Conservation (phyloP, 2,888 invertebrate species). For the Euplexia lucipara region DNA sequence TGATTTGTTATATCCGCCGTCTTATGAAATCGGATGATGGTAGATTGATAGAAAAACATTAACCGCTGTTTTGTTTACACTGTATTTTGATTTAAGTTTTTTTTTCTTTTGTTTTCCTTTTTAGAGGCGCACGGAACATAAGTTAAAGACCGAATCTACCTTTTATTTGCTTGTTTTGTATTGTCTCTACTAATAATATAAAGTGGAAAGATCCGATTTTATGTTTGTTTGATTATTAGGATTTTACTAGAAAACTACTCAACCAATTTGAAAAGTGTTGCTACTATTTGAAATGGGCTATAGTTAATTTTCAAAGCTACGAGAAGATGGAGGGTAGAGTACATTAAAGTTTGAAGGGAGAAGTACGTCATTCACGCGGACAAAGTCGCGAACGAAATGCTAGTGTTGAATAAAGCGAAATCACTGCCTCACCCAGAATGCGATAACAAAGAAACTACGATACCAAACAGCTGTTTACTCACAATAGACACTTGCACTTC, state of each 20-base stretch:
- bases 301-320: no score
- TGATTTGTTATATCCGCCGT: constrained; percentile 45
- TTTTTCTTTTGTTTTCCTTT: constrained; percentile 1
- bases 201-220: no score
- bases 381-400: no score
- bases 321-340: no score
- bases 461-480: constrained; percentile 11
- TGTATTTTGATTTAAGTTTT: constrained; percentile 9
- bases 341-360: no score
- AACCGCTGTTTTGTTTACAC: constrained; percentile 11
- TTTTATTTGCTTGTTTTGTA: no score
- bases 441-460: background rate
- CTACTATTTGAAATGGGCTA: background rate
- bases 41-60: constrained; percentile 15
- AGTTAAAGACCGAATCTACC: no score
- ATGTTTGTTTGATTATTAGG: no score
- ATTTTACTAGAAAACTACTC: no score
- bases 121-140: no score
- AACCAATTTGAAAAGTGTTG: background rate
- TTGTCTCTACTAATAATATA: no score
- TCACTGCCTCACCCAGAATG: background rate
- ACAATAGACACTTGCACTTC: background rate
- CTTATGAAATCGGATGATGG: constrained; percentile 44
- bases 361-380: no score
- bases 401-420: background rate